Evolutionary conservation across 2,113 vertebrate genomes (phyloP), one percentile per base, ranked within the genome.

Genomic region (Salvator merianae): DNA sequence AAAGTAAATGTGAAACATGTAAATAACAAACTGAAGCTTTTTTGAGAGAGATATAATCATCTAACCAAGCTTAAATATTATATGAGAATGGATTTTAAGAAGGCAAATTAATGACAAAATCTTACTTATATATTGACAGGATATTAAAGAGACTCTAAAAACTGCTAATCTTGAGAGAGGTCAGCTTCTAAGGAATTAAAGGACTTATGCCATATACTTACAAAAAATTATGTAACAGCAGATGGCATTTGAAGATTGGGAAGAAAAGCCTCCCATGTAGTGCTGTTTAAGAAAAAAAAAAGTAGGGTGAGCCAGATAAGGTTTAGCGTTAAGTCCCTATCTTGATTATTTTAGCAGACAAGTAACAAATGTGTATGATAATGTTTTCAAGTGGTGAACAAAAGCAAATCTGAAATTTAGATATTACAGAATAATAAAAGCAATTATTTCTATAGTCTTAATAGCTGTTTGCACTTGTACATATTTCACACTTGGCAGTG

Each of bases 241-340:
- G 81, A 82, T 82, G 81, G 70, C 55, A 63, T 82, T 82, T 82
- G 81, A 74, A 82, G 81, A 82, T 82, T 73, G 70, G 70, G 30
- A 82, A 82, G 70, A 43, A 82, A 73, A 82, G 50, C 53, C 20
- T 38, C 36, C 43, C 62, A 71, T 71, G 26, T 72, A 81, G 26
- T 59, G 34, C 34, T 20, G 34, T 38, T 81, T 69, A 81, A 72
- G 70, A 81, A 71, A 55, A 70, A 82, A 73, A 69, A 72, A 82
- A 53, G 1, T 7, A 4, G 66, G 43, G 22, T 81, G 65, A 82
- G 9, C 50, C 69, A 82, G 70, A 82, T 82, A 43, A 82, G 40
- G 16, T 82, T 82, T 73, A 53, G 69, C 71, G 72, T 62, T 43
- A 81, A 81, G 68, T 72, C 68, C 69, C 26, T 73, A 13, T 62